Evolutionary conservation across 2,888 invertebrate species (phyloP).

Genomic region (Dasysyrphus tricinctus): DNA sequence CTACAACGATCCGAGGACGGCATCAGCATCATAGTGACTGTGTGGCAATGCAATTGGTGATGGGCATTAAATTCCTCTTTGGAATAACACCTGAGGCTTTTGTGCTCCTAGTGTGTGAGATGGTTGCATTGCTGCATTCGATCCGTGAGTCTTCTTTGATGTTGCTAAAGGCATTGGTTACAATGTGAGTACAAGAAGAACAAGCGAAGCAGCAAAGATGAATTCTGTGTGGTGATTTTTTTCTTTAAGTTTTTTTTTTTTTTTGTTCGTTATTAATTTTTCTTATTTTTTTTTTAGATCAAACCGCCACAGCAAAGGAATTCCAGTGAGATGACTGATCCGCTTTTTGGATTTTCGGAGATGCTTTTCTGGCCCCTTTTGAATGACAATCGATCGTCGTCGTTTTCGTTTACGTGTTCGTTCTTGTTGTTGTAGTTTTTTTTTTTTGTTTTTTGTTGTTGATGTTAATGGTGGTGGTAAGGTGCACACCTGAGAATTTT

Average conservation of each 20-base stretch:
- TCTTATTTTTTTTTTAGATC: slow-evolving; percentile 45
- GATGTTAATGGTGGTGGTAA: slow-evolving; percentile 38
- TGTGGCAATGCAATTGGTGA: slow-evolving; percentile 75
- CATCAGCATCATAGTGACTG: slow-evolving; percentile 40
- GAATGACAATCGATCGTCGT: slow-evolving; percentile 68
- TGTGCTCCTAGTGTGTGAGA: slow-evolving; percentile 66
- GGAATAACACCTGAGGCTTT: slow-evolving; percentile 75
- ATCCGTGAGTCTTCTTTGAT: slow-evolving; percentile 64
- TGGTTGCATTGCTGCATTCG: slow-evolving; percentile 68
- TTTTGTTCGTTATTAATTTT: slow-evolving; percentile 65
- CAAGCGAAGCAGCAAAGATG: slow-evolving; percentile 30
- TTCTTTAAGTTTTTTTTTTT: no score
- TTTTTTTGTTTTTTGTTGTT: background rate
- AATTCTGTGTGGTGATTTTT: slow-evolving; percentile 54
- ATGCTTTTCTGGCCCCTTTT: slow-evolving; percentile 62
- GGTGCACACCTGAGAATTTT: slow-evolving; percentile 74
- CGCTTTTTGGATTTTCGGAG: slow-evolving; percentile 72
- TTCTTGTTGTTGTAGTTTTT: background rate
- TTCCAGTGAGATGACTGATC: slow-evolving; percentile 75
- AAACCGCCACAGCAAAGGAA: slow-evolving; percentile 60
- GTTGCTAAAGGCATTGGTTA: slow-evolving; percentile 73
- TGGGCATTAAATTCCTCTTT: slow-evolving; percentile 75
- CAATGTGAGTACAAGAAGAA: slow-evolving; percentile 67
- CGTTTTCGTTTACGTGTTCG: slow-evolving; percentile 1
- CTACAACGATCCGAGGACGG: slow-evolving; percentile 28